Evolutionary conservation across 2,797 vertebrate genomes (phyloP).

Genomic region (Miichthys miiuy): DNA sequence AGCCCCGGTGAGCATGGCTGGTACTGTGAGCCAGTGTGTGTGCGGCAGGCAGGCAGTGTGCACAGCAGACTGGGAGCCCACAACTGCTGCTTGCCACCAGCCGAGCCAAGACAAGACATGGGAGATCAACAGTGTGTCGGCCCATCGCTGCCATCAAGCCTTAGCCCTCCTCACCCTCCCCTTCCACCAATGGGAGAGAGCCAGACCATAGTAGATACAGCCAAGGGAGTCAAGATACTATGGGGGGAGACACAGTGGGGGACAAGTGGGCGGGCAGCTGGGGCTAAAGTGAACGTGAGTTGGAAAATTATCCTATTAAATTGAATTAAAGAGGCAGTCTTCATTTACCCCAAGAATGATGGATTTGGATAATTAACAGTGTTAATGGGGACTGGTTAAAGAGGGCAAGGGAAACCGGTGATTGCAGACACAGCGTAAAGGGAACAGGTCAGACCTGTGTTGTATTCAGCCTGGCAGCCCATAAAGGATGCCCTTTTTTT

Average conservation of each 20-base stretch:
- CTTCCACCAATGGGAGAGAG: slow-evolving; percentile 55
- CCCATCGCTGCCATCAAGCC: slow-evolving; percentile 73
- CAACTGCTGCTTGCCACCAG: slow-evolving; percentile 84
- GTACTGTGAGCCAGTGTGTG: slow-evolving; percentile 68
- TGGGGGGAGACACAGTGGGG: slow-evolving; percentile 62
- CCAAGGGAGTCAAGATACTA: slow-evolving; percentile 70
- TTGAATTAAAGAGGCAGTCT: slow-evolving; percentile 91
- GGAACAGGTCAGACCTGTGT: slow-evolving; percentile 70
- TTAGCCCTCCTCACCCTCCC: slow-evolving; percentile 59
- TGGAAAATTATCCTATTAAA: slow-evolving; percentile 89
- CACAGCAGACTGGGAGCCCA: slow-evolving; percentile 74
- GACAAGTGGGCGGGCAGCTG: slow-evolving; percentile 78
- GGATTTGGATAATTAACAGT: slow-evolving; percentile 88
- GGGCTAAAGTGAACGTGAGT: slow-evolving; percentile 84
- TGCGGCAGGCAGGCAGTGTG: slow-evolving; percentile 47
- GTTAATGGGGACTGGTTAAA: slow-evolving; percentile 86
- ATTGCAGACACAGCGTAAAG: slow-evolving; percentile 69
- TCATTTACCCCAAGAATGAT: slow-evolving; percentile 89
- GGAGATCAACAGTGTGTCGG: slow-evolving; percentile 78
- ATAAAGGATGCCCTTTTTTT: slow-evolving; percentile 27
- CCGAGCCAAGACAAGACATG: slow-evolving; percentile 80
- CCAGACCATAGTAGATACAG: slow-evolving; percentile 65
- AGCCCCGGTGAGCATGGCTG: slow-evolving; percentile 86
- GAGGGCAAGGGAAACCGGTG: slow-evolving; percentile 76
- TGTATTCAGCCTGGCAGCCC: slow-evolving; percentile 29